Percentiles rank a stretch among this genome's conserved stretches.
Conservation (phyloP, 2,113 vertebrate species). For the Candoia aspera region DNA sequence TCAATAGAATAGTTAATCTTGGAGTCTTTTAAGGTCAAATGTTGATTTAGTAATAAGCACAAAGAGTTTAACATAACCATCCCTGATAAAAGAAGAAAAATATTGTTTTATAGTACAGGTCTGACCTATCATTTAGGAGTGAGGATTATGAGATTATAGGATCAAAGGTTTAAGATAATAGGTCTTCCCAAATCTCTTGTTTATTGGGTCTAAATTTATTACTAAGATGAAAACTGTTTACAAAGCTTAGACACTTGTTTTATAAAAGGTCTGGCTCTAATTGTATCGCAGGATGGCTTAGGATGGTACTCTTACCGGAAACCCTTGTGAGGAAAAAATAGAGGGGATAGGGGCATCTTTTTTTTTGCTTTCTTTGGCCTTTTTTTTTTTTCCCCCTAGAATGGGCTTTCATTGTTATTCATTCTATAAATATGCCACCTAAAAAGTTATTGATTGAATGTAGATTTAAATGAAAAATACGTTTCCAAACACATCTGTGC, state of each 20-base stretch:
- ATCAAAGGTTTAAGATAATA: constrained; percentile 15
- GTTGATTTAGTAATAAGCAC: constrained; percentile 6
- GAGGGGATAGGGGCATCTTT: not conserved
- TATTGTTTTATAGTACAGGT: not conserved
- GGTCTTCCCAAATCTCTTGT: not conserved
- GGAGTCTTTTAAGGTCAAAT: not conserved
- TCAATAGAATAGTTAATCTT: not conserved
- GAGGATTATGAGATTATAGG: constrained; percentile 24
- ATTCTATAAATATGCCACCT: not conserved
- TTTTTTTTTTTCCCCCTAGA: not conserved
- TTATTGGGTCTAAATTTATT: not conserved
- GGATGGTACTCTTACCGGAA: not conserved
- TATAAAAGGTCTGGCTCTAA: not conserved
- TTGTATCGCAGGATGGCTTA: not conserved
- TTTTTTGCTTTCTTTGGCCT: not conserved
- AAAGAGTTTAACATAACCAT: not conserved
- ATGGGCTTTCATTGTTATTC: not conserved
- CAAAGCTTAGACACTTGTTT: not conserved
- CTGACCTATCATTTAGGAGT: constrained; percentile 15
- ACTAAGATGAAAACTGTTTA: not conserved
- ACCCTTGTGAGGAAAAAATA: not conserved
- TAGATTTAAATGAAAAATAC: not conserved
- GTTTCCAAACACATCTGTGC: not conserved
- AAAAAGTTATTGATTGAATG: not conserved
- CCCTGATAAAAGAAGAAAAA: constrained; percentile 8